These are phyloP conservation scores for Trichogramma dendrolimi DNA, from an alignment of 2,888 invertebrate genomes.

Conservation along the genomic window DNA sequence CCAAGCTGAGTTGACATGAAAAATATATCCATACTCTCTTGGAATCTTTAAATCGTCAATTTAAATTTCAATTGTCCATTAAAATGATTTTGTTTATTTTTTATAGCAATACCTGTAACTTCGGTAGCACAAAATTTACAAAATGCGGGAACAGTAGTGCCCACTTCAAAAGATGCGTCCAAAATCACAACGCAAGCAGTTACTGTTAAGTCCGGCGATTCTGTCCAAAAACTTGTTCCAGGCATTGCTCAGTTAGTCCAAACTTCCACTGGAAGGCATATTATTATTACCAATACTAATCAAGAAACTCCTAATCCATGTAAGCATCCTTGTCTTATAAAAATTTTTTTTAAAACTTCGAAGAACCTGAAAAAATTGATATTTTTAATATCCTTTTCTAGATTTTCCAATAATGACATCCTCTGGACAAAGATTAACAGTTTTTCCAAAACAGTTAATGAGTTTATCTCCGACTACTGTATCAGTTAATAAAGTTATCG, in stretches of 20 bases:
- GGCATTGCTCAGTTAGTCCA: conserved; percentile 66
- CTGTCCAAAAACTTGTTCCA: conserved; percentile 48
- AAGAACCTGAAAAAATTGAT: not conserved
- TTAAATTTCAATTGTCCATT: conserved; percentile 10
- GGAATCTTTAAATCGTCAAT: not conserved
- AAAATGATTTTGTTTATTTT: conserved; percentile 1
- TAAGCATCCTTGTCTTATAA: conserved; percentile 24
- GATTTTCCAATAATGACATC: conserved; percentile 52
- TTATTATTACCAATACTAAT: conserved; percentile 58
- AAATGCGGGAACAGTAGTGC: conserved; percentile 38
- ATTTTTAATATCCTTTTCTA: conserved; percentile 36
- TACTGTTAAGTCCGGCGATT: conserved; percentile 49
- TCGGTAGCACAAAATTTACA: conserved; percentile 46
- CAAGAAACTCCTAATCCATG: conserved; percentile 48
- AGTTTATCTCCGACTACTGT: conserved; percentile 47
- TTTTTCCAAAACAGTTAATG: conserved; percentile 56
- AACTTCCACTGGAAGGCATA: conserved; percentile 67
- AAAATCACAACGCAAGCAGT: conserved; percentile 46
- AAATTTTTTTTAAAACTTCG: not conserved
- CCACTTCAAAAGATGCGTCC: conserved; percentile 41
- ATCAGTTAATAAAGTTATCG: conserved; percentile 43
- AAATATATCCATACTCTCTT: not conserved
- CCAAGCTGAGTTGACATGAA: conserved; percentile 40
- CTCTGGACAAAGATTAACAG: conserved; percentile 60
- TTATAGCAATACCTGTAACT: conserved; percentile 54